A percentile compares a stretch with the other conserved stretches of the same genome.
phyloP scores from a whole-genome alignment of 2,888 invertebrate species.

The Ypsolopha scabrella region DNA sequence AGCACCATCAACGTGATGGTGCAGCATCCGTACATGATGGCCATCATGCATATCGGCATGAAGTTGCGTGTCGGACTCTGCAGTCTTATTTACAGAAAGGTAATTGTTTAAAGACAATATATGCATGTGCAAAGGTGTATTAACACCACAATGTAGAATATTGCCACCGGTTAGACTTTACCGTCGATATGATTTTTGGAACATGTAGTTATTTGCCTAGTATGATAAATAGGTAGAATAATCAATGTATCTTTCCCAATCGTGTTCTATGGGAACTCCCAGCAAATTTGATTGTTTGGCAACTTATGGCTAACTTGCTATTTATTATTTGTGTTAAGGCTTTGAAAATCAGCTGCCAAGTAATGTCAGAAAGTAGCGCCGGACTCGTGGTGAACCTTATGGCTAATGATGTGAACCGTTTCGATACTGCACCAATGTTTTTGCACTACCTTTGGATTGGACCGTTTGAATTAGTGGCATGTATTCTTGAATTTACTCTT shows the following conservation, averaged over 20 bases:
- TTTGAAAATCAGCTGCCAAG: conserved; percentile 50
- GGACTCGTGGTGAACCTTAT: conserved; percentile 71
- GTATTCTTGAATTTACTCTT: not conserved
- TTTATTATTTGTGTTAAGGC: conserved; percentile 27
- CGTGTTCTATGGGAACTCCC: too few species aligned
- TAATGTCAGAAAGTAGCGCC: conserved; percentile 48
- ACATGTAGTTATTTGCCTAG: too few species aligned
- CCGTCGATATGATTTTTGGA: too few species aligned
- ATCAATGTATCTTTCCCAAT: too few species aligned
- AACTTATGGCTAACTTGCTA: too few species aligned
- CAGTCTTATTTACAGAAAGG: conserved; percentile 89
- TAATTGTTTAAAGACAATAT: conserved; percentile 21
- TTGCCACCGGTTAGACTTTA: too few species aligned
- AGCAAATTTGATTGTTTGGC: too few species aligned
- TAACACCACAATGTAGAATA: too few species aligned
- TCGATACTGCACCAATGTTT: conserved; percentile 77
- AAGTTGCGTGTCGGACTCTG: conserved; percentile 84
- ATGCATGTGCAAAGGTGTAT: too few species aligned
- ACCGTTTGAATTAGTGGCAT: conserved; percentile 75
- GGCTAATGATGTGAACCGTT: conserved; percentile 83
- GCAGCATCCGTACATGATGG: conserved; percentile 78
- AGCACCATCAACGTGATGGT: conserved; percentile 74
- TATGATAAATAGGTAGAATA: too few species aligned
- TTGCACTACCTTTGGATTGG: conserved; percentile 82
- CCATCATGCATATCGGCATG: conserved; percentile 84